A percentile compares a stretch with the other conserved stretches of the same genome.
phyloP scores from a whole-genome alignment of 1,140 invertebrate species.

The Drosophila varians region DNA sequence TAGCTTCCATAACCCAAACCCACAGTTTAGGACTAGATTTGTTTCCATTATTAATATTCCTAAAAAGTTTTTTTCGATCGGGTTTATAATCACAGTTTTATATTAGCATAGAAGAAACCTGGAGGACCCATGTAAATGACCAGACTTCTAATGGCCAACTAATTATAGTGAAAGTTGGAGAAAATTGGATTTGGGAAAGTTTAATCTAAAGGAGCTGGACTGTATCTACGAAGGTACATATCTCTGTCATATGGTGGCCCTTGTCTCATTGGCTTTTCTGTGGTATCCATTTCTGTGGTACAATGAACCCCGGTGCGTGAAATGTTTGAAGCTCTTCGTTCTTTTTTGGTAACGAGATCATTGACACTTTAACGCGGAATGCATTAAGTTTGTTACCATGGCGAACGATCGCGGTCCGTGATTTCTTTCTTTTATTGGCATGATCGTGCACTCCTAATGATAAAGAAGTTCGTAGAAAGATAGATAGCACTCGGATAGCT shows the following conservation, averaged over 20 bases:
- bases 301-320: conserved; percentile 76
- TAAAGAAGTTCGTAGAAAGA: conserved; percentile 72
- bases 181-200: neutral
- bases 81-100: too few relatives aligned
- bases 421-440: conserved; percentile 78
- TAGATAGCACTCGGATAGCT: conserved; percentile 51
- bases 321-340: conserved; percentile 75
- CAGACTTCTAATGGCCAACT: neutral
- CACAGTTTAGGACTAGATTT: neutral
- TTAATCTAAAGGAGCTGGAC: conserved; percentile 1
- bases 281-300: conserved; percentile 51
- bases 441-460: conserved; percentile 79
- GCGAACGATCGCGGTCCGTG: conserved; percentile 44
- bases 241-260: conserved; percentile 9
- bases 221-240: conserved; percentile 29
- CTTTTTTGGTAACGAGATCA: conserved; percentile 74
- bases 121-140: neutral
- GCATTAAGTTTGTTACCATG: conserved; percentile 81
- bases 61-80: neutral
- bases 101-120: neutral
- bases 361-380: conserved; percentile 80
- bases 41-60: neutral
- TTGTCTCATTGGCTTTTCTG: conserved; percentile 31
- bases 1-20: conserved; percentile 15
- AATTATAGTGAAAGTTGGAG: neutral